Evolutionary conservation across 2,797 vertebrate species (phyloP), one percentile per base, ranked within the genome.

Genomic region (Esox masquinongy): DNA sequence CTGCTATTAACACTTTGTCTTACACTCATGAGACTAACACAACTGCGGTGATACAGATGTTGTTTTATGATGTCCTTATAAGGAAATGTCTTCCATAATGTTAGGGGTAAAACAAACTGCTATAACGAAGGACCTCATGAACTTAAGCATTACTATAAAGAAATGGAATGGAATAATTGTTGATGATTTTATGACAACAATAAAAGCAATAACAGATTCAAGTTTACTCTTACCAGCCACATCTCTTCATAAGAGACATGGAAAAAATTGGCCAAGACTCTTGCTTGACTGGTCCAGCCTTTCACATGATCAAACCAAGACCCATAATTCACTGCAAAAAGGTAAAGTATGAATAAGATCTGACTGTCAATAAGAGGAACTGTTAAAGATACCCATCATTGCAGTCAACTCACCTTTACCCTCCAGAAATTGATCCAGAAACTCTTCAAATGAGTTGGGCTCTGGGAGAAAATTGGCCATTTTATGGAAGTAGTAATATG

Each of bases 251-350:
- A 97, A 34, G 94, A 94, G 80, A 96, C 16, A 1, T 91, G 94
- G 69, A 96, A 81, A 80, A 96, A 86, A 82, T 92, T 88, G 61
- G 91, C 77, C 71, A 92, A 82, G 1, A 90, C 78, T 50, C 69
- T 81, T 49, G 47, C 74, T 79, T 94, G 91, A 74, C 79, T 80
- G 69, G 94, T 92, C 96, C 96, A 98, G 50, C 88, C 95, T 74
- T 92, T 95, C 71, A 96, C 15, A 0, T 97, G 96, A 43, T 96
- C 92, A 71, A 98, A 97, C 96, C 96, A 97, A 70, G 95, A 96
- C 22, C 96, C 96, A 0, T 87, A 96, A 74, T 88, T 75, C 81
- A 96, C 97, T 97, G 89, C 0, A 72, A 78, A 29, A 56, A 26
- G 9, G 47, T 16, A 19, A 6, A 72, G 43, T 39, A 17, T 1